A percentile compares a stretch with the other conserved stretches of the same genome.
Evolutionary conservation across 2,888 invertebrate genomes (phyloP).

Genomic region (Ligdia adustata): DNA sequence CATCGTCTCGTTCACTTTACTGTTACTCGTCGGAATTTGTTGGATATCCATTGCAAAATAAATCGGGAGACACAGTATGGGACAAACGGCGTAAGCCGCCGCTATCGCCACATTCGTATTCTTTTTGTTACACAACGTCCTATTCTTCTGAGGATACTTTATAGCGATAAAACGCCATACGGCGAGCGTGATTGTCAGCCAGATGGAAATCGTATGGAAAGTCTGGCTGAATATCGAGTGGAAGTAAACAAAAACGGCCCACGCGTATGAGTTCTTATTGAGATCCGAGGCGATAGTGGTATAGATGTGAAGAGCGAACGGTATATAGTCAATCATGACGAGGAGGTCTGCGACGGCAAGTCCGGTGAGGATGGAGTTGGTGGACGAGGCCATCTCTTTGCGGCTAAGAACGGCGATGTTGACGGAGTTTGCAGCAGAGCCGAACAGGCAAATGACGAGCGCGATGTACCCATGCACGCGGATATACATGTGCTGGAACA

Average conservation of each 20-base stretch:
- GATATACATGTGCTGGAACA: slow-evolving; percentile 86
- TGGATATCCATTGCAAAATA: slow-evolving; percentile 91
- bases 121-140: slow-evolving; percentile 91
- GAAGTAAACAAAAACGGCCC: slow-evolving; percentile 93
- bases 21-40: slow-evolving; percentile 53
- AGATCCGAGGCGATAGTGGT: slow-evolving; percentile 81
- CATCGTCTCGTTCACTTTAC: slow-evolving; percentile 49
- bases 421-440: slow-evolving; percentile 94
- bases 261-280: slow-evolving; percentile 85
- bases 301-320: slow-evolving; percentile 92
- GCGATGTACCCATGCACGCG: slow-evolving; percentile 93
- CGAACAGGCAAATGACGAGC: slow-evolving; percentile 93
- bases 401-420: slow-evolving; percentile 96
- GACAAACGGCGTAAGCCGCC: slow-evolving; percentile 91
- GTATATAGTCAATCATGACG: slow-evolving; percentile 97
- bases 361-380: slow-evolving; percentile 96
- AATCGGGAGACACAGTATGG: slow-evolving; percentile 92
- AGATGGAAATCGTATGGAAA: slow-evolving; percentile 95
- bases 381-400: slow-evolving; percentile 95
- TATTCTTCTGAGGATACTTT: slow-evolving; percentile 92
- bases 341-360: slow-evolving; percentile 95
- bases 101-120: slow-evolving; percentile 90
- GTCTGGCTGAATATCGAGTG: slow-evolving; percentile 96
- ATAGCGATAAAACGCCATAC: slow-evolving; percentile 96
- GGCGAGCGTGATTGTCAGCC: slow-evolving; percentile 95